A percentile compares a stretch with the other conserved stretches of the same genome.
phyloP scores from a whole-genome alignment of 92 coral and sea anemone genomes.

The Porites divaricata region DNA sequence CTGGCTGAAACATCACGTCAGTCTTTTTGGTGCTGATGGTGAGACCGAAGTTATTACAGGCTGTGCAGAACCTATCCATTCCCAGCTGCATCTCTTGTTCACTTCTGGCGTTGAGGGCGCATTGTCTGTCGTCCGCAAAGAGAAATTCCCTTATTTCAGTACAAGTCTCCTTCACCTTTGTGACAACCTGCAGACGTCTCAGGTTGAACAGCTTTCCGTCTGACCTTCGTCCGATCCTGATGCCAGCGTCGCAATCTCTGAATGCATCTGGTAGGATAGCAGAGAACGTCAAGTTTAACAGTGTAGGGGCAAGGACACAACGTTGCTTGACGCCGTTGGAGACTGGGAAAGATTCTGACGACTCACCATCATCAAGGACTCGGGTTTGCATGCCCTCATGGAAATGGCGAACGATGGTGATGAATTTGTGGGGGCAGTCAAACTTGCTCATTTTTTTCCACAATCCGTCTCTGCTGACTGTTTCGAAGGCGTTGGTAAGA shows the following conservation, averaged over 20 bases:
- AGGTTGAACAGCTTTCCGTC: constrained; percentile 51
- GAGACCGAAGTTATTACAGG: constrained; percentile 47
- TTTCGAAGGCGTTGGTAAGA: too few relatives aligned
- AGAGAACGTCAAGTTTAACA: constrained; percentile 29
- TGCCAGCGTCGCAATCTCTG: neutral
- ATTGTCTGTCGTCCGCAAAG: constrained; percentile 46
- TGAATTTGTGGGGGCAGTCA: constrained; percentile 37
- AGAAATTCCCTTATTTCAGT: constrained; percentile 35
- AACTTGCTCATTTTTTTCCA: constrained; percentile 20
- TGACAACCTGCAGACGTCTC: constrained; percentile 28
- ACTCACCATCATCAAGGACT: constrained; percentile 25
- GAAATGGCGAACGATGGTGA: constrained; percentile 31
- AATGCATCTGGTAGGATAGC: constrained; percentile 31
- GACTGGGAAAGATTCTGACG: constrained; percentile 31
- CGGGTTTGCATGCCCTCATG: constrained; percentile 40
- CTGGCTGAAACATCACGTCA: neutral
- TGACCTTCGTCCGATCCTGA: neutral
- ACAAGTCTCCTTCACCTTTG: constrained; percentile 13
- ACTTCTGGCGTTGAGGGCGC: constrained; percentile 48
- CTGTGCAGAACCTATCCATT: constrained; percentile 32
- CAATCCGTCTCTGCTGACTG: too few relatives aligned
- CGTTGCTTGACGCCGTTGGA: constrained; percentile 42
- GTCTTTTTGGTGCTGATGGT: too few relatives aligned
- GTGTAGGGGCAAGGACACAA: constrained; percentile 45
- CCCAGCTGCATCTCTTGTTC: constrained; percentile 33